phyloP scores from a whole-genome alignment of 2,888 invertebrate genomes.

The Eristalinus sepulchralis region DNA sequence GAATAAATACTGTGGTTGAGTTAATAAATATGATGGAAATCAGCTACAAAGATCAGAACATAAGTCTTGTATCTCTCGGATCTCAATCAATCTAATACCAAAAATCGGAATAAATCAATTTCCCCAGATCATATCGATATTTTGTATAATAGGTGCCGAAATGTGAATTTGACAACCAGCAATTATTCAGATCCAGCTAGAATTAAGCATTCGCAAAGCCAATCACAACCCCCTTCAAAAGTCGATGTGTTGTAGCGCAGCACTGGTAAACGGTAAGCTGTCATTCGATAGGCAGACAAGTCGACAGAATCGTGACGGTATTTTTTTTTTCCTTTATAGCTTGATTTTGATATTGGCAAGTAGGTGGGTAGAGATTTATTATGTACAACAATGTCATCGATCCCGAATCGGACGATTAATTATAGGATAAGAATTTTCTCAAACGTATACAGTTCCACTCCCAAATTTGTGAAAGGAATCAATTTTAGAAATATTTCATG shows the following conservation, averaged over 20 bases:
- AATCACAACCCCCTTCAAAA: constrained; percentile 11
- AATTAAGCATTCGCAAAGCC: constrained; percentile 35
- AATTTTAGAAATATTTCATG: neutral
- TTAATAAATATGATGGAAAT: constrained; percentile 16
- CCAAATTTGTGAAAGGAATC: constrained; percentile 11
- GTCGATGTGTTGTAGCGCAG: neutral
- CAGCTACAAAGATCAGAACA: neutral
- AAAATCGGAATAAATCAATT: constrained; percentile 57
- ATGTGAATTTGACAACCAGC: constrained; percentile 53
- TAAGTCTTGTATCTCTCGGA: constrained; percentile 33
- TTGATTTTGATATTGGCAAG: constrained; percentile 39
- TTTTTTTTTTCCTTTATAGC: constrained; percentile 30
- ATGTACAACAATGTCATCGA: constrained; percentile 30
- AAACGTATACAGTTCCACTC: neutral
- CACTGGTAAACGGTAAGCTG: constrained; percentile 35
- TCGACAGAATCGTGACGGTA: constrained; percentile 64
- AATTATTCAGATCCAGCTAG: constrained; percentile 56
- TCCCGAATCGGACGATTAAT: constrained; percentile 20
- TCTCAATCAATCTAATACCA: constrained; percentile 56
- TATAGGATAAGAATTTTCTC: neutral
- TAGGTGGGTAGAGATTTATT: constrained; percentile 53
- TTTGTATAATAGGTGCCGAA: constrained; percentile 29
- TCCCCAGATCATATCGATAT: constrained; percentile 25
- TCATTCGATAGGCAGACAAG: constrained; percentile 39
- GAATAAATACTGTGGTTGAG: too few species aligned